Evolutionary conservation across 64 coral and sea anemone species (phyloP).

Genomic region (Montipora cactus): DNA sequence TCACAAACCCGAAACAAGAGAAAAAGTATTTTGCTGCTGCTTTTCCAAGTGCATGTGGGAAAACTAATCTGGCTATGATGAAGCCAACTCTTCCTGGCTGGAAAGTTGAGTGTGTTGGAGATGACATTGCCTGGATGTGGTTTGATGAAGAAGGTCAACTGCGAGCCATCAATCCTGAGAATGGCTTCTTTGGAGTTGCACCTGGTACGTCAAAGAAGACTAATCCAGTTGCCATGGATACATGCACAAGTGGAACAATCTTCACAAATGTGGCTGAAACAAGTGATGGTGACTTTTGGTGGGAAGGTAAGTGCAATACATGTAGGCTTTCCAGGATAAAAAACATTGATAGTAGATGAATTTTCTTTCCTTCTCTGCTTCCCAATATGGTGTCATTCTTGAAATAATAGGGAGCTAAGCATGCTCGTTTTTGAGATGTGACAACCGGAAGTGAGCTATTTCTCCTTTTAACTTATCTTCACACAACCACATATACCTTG

Average conservation of each 20-base stretch:
- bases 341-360: no score
- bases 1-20: constrained; percentile 85
- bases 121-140: constrained; percentile 97
- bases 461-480: no score
- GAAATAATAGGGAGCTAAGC: no score
- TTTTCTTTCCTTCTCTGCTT: no score
- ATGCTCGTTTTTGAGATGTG: no score
- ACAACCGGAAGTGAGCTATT: no score
- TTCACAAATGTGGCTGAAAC: constrained; percentile 88
- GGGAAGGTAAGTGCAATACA: constrained; percentile 74
- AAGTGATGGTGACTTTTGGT: constrained; percentile 91
- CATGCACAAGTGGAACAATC: constrained; percentile 71
- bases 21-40: constrained; percentile 91
- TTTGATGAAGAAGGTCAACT: constrained; percentile 89
- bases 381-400: no score
- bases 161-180: constrained; percentile 89
- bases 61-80: constrained; percentile 95
- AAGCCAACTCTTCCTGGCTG: constrained; percentile 85
- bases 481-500: no score
- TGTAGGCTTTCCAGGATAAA: no score
- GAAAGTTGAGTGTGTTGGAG: constrained; percentile 94
- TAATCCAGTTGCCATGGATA: constrained; percentile 84
- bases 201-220: constrained; percentile 86
- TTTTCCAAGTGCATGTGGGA: constrained; percentile 94
- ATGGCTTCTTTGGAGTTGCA: constrained; percentile 94